Evolutionary conservation across 2,888 invertebrate genomes (phyloP), one percentile per base, ranked within the genome.

Genomic region (Trichogramma dendrolimi): DNA sequence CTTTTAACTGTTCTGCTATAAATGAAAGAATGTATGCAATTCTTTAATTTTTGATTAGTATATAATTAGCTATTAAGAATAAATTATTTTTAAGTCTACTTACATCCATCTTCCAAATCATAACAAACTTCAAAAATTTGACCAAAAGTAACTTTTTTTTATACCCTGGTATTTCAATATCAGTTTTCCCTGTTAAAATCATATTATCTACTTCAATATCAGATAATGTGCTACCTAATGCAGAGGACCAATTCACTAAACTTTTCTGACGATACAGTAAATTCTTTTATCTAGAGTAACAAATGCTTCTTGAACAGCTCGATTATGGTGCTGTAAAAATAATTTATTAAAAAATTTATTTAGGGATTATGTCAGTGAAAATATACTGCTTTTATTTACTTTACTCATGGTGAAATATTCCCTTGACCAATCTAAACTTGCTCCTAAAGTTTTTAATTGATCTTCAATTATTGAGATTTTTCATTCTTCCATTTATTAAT

Each of bases 191-290:
- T 27, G 82, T 81, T 14, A 94, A 75, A 43, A 83, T 81, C 5
- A 86, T 64, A 72, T 84, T 84, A 44, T 93, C 89, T 0, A 94
- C 89, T 83, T 98, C 98, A 67, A 97, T 93, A 79, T 98, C 97
- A 0, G 97, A 96, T 56, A 99, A 89, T 0, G 95, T 90, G 0
- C 97, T 96, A 70, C 88, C 86, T 6, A 98, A 80, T 0, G 85
- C 80, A 70, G 91, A 90, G 8, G 92, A 96, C 98, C 98, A 99
- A 80, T 98, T 96, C 0, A 99, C 91, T 53, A 97, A 79, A 51
- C 90, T 83, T 68, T 90, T 87, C 39, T 85, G 85, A 52, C 94
- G 82, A 69, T 89, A 89, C 58, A 95, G 86, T 0, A 90, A 81
- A 1, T 91, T 67, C 87, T 86, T 42, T 92, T 85, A 75, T 91